Evolutionary conservation across 2,888 invertebrate species (phyloP).

Genomic region (Xestoiulus laeticollis): DNA sequence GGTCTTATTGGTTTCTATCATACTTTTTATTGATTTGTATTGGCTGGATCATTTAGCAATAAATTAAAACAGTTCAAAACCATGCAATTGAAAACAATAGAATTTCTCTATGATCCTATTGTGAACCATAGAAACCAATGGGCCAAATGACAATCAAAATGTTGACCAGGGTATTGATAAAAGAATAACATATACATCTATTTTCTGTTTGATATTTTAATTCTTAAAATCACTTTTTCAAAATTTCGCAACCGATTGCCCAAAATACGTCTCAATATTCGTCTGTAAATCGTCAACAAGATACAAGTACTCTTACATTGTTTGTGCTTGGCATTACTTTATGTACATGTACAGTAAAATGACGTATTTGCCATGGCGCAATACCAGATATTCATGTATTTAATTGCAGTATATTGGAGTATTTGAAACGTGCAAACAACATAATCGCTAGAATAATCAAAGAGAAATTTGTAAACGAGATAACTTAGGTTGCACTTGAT

Average conservation of each 20-base stretch:
- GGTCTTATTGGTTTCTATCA: too few relatives aligned
- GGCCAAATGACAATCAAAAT: too few relatives aligned
- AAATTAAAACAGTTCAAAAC: too few relatives aligned
- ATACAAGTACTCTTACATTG: neutral
- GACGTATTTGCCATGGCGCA: too few relatives aligned
- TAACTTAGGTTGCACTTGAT: neutral
- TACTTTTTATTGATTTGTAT: too few relatives aligned
- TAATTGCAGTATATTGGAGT: slow-evolving; percentile 1
- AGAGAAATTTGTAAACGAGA: neutral
- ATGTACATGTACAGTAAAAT: neutral
- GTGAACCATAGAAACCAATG: too few relatives aligned
- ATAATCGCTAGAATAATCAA: neutral
- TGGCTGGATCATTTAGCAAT: too few relatives aligned
- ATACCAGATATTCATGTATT: neutral
- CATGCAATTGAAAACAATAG: too few relatives aligned
- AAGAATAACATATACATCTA: too few relatives aligned
- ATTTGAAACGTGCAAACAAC: neutral
- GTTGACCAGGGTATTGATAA: too few relatives aligned
- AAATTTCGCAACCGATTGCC: neutral
- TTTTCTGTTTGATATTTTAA: neutral
- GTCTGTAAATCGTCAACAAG: neutral
- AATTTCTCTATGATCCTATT: too few relatives aligned
- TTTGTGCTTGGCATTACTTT: neutral
- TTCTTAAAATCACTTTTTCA: neutral
- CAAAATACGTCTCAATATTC: neutral